Percentiles rank a stretch among this genome's conserved stretches.
Evolutionary conservation across 2,888 invertebrate genomes (phyloP).

Genomic region (Lepidocyrtinus sp.): DNA sequence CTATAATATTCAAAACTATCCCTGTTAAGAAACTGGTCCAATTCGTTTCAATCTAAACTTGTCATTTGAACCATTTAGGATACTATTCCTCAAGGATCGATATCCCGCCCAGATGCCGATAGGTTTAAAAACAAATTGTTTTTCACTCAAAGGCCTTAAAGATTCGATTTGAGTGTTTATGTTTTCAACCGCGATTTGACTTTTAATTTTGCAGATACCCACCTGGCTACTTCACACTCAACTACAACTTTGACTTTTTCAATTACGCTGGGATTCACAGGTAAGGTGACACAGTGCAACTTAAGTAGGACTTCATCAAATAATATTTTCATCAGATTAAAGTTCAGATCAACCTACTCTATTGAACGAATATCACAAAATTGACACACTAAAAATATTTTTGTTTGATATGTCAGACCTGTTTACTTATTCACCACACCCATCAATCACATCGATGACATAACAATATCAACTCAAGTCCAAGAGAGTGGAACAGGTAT

Average conservation of each 20-base stretch:
- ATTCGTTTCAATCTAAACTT: no score
- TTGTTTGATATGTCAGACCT: conserved; percentile 76
- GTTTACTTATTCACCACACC: conserved; percentile 95
- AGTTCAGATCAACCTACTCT: no score
- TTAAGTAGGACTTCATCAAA: no score
- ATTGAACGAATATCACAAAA: no score
- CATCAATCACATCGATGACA: conserved; percentile 85
- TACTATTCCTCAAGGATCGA: conserved; percentile 90
- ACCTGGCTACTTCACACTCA: conserved; percentile 79
- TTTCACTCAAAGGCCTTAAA: not conserved
- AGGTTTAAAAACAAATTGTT: conserved; percentile 32
- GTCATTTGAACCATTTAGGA: no score
- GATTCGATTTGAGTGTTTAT: conserved; percentile 7
- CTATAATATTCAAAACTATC: no score
- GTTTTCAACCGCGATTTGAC: not conserved
- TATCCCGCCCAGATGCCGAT: conserved; percentile 50
- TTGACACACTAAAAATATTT: no score
- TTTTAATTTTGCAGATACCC: conserved; percentile 75
- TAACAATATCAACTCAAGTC: conserved; percentile 72
- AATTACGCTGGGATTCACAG: conserved; percentile 97
- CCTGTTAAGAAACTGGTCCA: no score
- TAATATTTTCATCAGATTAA: no score
- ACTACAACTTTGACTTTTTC: conserved; percentile 95
- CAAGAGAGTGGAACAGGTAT: conserved; percentile 17
- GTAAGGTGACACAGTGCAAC: no score